phyloP scores from a whole-genome alignment of 2,113 vertebrate genomes.

The Astatotilapia flaviijosephi region DNA sequence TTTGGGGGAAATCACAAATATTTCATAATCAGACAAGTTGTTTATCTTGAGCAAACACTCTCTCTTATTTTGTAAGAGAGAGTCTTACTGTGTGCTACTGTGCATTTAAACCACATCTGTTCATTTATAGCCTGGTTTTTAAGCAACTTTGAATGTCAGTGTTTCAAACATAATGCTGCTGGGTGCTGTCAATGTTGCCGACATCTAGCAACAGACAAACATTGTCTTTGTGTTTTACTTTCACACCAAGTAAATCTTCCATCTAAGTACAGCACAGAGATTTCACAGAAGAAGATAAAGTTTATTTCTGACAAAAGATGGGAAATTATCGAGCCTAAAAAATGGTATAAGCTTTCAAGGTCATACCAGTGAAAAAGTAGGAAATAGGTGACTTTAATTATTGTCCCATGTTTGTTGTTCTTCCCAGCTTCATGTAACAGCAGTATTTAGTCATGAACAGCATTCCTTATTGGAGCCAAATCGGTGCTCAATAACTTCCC shows the following conservation, averaged over 20 bases:
- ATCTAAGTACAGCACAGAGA: not conserved
- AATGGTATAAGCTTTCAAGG: not conserved
- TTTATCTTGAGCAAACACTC: not conserved
- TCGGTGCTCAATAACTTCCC: accelerated
- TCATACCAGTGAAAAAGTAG: not conserved
- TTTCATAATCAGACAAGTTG: not conserved
- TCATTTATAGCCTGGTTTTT: not conserved
- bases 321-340: not conserved
- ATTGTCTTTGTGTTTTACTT: not conserved
- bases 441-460: not conserved
- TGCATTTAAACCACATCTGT: not conserved
- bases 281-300: not conserved
- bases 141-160: not conserved
- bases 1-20: not conserved
- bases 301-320: not conserved
- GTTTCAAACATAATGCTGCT: not conserved
- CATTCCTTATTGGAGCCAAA: not conserved
- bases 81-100: not conserved
- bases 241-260: not conserved
- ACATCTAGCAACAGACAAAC: not conserved
- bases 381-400: not conserved
- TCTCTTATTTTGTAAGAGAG: not conserved
- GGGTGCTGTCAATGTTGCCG: not conserved
- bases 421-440: not conserved
- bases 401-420: not conserved